Conservation (phyloP, 2,888 invertebrate genomes). For the Euphydryas editha region DNA sequence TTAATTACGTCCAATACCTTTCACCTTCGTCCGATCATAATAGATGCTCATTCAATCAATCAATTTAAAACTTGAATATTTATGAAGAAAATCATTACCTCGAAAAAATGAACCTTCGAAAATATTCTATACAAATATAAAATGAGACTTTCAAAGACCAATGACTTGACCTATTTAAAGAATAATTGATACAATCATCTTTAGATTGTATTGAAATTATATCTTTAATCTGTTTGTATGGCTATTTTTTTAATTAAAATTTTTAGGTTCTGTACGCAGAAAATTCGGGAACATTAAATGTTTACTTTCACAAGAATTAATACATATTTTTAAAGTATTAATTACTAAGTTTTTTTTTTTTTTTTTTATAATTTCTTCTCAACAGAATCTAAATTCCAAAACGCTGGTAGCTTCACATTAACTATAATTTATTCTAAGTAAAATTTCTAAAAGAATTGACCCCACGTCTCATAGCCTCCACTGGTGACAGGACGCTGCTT, state of each 20-base stretch:
- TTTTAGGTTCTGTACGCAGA: too few species aligned
- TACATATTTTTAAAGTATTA: too few species aligned
- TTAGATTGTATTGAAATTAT: conserved; percentile 3
- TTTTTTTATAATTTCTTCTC: too few species aligned
- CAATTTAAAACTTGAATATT: background rate
- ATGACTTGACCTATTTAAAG: background rate
- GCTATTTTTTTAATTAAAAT: background rate
- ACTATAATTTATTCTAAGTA: too few species aligned
- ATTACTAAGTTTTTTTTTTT: too few species aligned
- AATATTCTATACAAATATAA: background rate
- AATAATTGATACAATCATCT: background rate
- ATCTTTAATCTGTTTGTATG: background rate
- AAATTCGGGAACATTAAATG: too few species aligned
- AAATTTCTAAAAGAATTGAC: too few species aligned
- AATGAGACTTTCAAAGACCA: background rate
- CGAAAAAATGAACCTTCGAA: background rate
- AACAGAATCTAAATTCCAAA: too few species aligned
- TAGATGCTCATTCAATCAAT: conserved; percentile 30
- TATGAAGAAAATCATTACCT: background rate
- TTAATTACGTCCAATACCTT: conserved; percentile 43
- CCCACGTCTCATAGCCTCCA: too few species aligned
- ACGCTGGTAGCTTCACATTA: too few species aligned
- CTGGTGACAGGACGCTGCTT: too few species aligned
- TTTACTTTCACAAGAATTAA: too few species aligned
- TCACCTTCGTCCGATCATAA: conserved; percentile 26